Conservation (phyloP, 1,140 invertebrate species). For the Ganaspis sp. region DNA sequence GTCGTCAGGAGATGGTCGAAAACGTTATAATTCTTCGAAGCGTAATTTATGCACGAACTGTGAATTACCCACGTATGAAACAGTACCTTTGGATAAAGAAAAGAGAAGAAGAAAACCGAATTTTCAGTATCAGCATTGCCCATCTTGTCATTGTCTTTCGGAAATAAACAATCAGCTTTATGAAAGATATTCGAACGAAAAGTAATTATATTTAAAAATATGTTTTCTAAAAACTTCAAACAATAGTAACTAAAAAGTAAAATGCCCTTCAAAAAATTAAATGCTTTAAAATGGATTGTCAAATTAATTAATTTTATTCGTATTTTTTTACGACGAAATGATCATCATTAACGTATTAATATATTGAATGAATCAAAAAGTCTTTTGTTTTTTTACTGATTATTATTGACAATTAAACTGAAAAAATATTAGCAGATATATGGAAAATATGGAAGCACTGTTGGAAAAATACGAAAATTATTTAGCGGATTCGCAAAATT, state of each 20-base stretch:
- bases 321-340: no score
- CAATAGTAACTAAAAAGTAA: background rate
- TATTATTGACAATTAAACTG: no score
- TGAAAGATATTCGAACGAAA: slow-evolving; percentile 21
- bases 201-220: background rate
- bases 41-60: background rate
- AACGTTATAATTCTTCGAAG: background rate
- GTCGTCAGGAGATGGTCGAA: background rate
- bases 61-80: background rate
- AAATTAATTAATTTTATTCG: no score
- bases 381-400: no score
- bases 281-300: no score
- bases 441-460: slow-evolving; percentile 44
- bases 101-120: slow-evolving; percentile 34
- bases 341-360: no score
- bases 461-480: slow-evolving; percentile 43
- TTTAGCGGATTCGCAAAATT: slow-evolving; percentile 16
- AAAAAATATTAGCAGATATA: slow-evolving; percentile 30
- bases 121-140: slow-evolving; percentile 46
- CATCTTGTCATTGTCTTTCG: slow-evolving; percentile 45
- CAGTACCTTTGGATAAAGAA: background rate
- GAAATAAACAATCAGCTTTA: slow-evolving; percentile 35
- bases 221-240: background rate
- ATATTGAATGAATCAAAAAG: no score
- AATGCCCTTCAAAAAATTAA: background rate